A percentile compares a stretch with the other conserved stretches of the same genome.
Conservation (phyloP, 2,113 vertebrate genomes). For the Callipepla californica region DNA sequence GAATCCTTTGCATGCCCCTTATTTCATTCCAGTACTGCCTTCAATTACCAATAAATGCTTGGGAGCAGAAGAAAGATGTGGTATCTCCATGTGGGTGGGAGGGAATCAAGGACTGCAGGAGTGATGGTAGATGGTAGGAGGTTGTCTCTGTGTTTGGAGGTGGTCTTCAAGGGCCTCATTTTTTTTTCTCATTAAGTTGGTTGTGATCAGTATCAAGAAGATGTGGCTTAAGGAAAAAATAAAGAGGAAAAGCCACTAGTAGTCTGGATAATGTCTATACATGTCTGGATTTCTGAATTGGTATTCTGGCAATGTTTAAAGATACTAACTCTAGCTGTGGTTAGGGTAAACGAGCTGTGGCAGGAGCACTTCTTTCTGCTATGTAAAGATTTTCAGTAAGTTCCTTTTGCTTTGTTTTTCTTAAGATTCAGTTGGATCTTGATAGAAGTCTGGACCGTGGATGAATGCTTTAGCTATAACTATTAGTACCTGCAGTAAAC, state of each 20-base stretch:
- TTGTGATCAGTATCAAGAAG: not conserved
- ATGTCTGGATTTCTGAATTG: not conserved
- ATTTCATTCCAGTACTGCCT: not conserved
- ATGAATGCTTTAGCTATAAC: not conserved
- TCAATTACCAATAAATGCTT: not conserved
- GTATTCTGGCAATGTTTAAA: not conserved
- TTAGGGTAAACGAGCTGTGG: too few species aligned
- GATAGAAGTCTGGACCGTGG: not conserved
- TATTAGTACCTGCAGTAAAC: not conserved
- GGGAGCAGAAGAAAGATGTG: not conserved
- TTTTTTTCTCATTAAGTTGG: not conserved
- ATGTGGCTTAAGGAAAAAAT: not conserved
- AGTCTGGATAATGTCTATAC: not conserved
- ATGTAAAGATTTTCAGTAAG: not conserved
- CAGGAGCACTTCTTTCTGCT: too few species aligned
- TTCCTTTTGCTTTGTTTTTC: not conserved
- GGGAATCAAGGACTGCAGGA: not conserved
- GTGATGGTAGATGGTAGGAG: not conserved
- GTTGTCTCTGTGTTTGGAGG: not conserved
- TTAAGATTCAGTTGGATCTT: not conserved
- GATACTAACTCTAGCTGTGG: too few species aligned
- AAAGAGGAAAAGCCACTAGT: not conserved
- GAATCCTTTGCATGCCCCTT: not conserved
- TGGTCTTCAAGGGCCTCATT: not conserved
- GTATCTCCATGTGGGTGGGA: not conserved